Evolutionary conservation across 23 tunicate species (phyloP).

Genomic region (Styela clava): DNA sequence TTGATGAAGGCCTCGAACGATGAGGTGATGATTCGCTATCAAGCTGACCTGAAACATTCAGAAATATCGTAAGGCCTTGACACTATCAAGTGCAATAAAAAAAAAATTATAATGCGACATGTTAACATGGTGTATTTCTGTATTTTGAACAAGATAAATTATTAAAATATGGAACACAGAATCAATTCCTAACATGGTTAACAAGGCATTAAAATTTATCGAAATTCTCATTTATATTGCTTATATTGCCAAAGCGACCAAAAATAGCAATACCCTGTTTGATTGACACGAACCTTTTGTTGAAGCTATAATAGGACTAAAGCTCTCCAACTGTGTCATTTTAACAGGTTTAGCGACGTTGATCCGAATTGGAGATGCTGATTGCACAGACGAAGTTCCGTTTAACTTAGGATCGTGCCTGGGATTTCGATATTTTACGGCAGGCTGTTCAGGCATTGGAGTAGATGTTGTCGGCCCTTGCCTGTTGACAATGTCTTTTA

Average conservation of each 20-base stretch:
- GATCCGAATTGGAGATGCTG: neutral
- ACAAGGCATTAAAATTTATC: too few relatives aligned
- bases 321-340: constrained; percentile 24
- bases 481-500: neutral
- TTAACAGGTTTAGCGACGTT: constrained; percentile 22
- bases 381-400: neutral
- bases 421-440: neutral
- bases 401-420: neutral
- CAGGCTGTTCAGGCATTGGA: neutral
- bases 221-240: too few relatives aligned
- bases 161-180: too few relatives aligned
- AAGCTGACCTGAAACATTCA: too few relatives aligned
- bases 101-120: too few relatives aligned
- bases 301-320: constrained; percentile 18
- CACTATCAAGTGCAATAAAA: too few relatives aligned
- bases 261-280: too few relatives aligned
- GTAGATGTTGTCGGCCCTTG: constrained; percentile 9
- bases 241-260: too few relatives aligned
- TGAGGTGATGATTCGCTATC: neutral
- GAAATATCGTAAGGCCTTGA: too few relatives aligned
- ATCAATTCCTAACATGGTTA: too few relatives aligned
- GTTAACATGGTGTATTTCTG: too few relatives aligned
- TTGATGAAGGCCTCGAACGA: neutral
- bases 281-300: neutral
- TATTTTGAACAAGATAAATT: too few relatives aligned